Evolutionary conservation across 2,888 invertebrate species (phyloP), one percentile per base, ranked within the genome.

Genomic region (Pachycephus smyrnensis): DNA sequence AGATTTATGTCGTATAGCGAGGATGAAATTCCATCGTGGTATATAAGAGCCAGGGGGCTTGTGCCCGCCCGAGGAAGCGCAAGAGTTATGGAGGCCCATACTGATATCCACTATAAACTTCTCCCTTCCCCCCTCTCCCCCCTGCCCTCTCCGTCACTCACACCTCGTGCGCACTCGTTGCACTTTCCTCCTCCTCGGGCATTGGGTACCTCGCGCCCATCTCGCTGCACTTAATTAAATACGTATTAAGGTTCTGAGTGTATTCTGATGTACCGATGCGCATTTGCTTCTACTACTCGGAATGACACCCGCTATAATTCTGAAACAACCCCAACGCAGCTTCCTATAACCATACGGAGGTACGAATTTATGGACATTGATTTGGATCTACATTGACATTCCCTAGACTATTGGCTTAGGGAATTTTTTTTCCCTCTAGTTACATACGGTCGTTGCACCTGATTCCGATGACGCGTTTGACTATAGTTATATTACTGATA

Each of bases 201-300:
- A 55, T 9, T 23, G 23, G 55, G 23, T 35, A 35, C 35, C 35
- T 35, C 35, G 35, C 2, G 55, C 55, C 86, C 85, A 86, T 84
- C 84, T 83, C 82, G 82, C 84, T 84, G 87, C 86, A 88, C 89
- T 90, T 89, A 89, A 90, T 90, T 90, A 89, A 90, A 90, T 90
- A 87, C 89, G 88, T 90, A 90, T 91, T 90, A 90, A 90, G 88
- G 85, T 80, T 83, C 89, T 85, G 90, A 90, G 90, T 90, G 90
- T 90, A 88, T 90, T 90, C 85, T 88, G 87, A 89, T 90, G 90
- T 90, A 79, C 76, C 74, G 74, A 74, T 36, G 74, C 33, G 30
- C 32, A 71, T 71, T 33, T 31, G 31, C 31, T 23, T 23, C 71
- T 15, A 33, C 75, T 37, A 55, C 36, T 68, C 33, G 35, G 55